Base-by-base conservation (phyloP, 2,888 invertebrate genomes). In the Matsumyia berberina region DNA sequence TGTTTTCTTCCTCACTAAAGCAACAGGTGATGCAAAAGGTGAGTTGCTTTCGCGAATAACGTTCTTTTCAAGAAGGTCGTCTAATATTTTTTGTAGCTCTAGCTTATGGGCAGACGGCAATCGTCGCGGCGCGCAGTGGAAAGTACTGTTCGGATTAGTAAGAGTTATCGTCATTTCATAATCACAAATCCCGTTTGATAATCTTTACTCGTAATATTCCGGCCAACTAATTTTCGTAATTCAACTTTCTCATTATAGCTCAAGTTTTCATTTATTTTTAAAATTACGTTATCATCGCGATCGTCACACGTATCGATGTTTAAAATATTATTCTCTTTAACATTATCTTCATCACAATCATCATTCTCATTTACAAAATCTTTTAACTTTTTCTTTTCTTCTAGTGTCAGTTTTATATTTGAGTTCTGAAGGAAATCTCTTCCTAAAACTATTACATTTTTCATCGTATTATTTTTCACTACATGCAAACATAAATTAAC, bases 391-490 rank as follows among this genome's bases (percentile, higher is more conserved):
- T 58, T 60, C n/a, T 51, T 9, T 15, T 73, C n/a, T n/a, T 24
- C 44, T 37, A 55, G 8, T 2, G 8, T 58, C 4, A 66, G 31
- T 55, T 64, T 78, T 11, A 78, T 49, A 29, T 70, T 78, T 0
- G 46, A 19, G 29, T 57, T 72, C 12, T 55, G 33, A 42, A 55
- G 62, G 66, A 79, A 79, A 37, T 79, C 57, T 49, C 64, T 12
- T 29, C 72, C 58, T 66, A 79, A 46, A 4, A 74, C 42, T 29
- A 73, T 60, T 5, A 31, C 15, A 60, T 57, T 42, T 17, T 79
- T 64, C 64, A 79, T 64, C 1, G 72, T 79, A 5, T 72, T 15
- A 24, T 79, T 35, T 19, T 39, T 44, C 7, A 80, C 79, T 24
- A 80, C 57, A 58, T 37, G 51, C 31, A 80, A 12, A 73, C 49